A percentile compares a stretch with the other conserved stretches of the same genome.
phyloP scores from a whole-genome alignment of 2,888 invertebrate genomes.

The Onthophagus sagittarius region DNA sequence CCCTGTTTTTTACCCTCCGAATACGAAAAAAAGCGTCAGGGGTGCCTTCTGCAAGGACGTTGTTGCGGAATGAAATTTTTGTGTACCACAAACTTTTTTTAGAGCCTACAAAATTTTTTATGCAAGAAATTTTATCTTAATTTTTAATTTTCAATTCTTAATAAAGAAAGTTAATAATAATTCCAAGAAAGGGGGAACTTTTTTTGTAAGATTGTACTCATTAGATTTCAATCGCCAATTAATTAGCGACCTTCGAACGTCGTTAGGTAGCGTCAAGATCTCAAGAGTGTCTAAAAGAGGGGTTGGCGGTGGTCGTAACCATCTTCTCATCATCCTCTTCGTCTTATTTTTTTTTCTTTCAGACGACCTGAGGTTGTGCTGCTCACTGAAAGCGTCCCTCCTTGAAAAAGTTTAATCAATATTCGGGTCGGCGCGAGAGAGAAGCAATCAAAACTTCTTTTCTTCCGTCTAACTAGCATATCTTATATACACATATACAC shows the following conservation, averaged over 20 bases:
- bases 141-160: not conserved
- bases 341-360: not conserved
- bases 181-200: not conserved
- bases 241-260: slow-evolving; percentile 5
- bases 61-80: slow-evolving; percentile 11
- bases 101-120: not conserved
- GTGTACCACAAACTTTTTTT: not conserved
- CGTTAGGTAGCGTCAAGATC: not conserved
- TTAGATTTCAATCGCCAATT: slow-evolving; percentile 10
- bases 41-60: slow-evolving; percentile 27
- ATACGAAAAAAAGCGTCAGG: slow-evolving; percentile 26
- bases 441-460: slow-evolving; percentile 49
- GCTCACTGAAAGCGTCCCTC: not conserved
- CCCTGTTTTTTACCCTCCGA: slow-evolving; percentile 44
- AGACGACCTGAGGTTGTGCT: not conserved
- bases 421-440: slow-evolving; percentile 32
- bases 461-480: slow-evolving; percentile 50
- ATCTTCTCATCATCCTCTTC: not conserved
- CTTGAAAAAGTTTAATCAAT: slow-evolving; percentile 26
- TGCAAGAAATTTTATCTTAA: not conserved
- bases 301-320: not conserved
- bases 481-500: slow-evolving; percentile 50
- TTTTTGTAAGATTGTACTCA: not conserved
- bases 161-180: too few species aligned
- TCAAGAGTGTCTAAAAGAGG: not conserved